Conservation (phyloP, 1,140 invertebrate species). For the Lethocerus indicus region DNA sequence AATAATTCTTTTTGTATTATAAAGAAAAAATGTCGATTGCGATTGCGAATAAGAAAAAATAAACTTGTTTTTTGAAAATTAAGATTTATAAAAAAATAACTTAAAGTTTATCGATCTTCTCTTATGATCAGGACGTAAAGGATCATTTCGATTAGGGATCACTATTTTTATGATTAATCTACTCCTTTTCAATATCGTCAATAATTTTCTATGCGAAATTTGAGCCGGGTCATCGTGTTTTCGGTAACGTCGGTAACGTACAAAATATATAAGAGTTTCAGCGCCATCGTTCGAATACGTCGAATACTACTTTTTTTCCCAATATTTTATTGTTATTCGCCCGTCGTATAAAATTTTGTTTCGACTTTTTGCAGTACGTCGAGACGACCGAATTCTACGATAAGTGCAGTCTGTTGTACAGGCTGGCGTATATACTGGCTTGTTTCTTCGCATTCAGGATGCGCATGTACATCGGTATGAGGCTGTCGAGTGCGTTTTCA, state of each 20-base stretch:
- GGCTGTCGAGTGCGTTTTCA: slow-evolving; percentile 85
- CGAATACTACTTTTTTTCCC: not conserved
- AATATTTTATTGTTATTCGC: not conserved
- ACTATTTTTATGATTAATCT: no score
- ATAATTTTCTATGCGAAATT: not conserved
- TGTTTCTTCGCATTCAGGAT: slow-evolving; percentile 77
- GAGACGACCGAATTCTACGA: slow-evolving; percentile 45
- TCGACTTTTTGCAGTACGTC: slow-evolving; percentile 43
- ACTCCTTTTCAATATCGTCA: not conserved
- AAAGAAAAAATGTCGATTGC: no score
- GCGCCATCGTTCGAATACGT: not conserved
- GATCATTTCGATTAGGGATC: no score
- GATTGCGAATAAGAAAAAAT: no score
- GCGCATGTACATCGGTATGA: slow-evolving; percentile 77
- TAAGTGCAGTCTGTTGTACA: slow-evolving; percentile 47
- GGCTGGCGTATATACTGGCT: slow-evolving; percentile 69
- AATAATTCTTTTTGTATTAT: no score
- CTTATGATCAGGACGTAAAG: no score
- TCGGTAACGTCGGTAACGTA: not conserved
- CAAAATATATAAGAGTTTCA: not conserved
- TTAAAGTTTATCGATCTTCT: no score
- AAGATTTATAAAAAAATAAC: no score
- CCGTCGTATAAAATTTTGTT: not conserved
- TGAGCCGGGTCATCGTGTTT: not conserved
- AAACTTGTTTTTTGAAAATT: no score